Evolutionary conservation across 2,797 vertebrate genomes (phyloP).

Genomic region (Tokudaia muenninki): DNA sequence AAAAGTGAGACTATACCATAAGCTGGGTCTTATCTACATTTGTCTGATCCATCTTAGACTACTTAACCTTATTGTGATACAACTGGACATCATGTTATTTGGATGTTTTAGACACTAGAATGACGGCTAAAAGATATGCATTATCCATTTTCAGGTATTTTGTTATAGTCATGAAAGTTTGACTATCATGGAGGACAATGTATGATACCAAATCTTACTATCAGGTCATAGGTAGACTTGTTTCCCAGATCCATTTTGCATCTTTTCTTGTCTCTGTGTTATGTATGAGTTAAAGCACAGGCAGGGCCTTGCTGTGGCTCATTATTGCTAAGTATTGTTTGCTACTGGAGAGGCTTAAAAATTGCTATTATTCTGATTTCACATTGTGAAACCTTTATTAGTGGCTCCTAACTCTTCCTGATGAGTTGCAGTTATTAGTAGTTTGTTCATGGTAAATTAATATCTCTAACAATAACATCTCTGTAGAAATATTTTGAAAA

Average conservation of each 20-base stretch:
- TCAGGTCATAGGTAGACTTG: neutral
- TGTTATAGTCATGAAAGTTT: neutral
- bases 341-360: neutral
- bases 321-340: neutral
- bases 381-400: neutral
- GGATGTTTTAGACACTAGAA: neutral
- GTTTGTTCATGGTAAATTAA: constrained; percentile 43
- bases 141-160: neutral
- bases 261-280: neutral
- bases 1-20: neutral
- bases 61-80: neutral
- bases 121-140: neutral
- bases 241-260: neutral
- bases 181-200: neutral
- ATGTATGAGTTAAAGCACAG: neutral
- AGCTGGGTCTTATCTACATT: neutral
- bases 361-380: neutral
- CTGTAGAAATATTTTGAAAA: constrained; percentile 47
- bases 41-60: neutral
- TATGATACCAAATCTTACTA: neutral
- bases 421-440: neutral
- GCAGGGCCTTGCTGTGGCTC: neutral
- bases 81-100: neutral
- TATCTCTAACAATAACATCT: constrained; percentile 42
- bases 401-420: neutral